These are phyloP conservation scores for Cotesia typhae DNA, from an alignment of 1,140 invertebrate species.

Conservation along the genomic window DNA sequence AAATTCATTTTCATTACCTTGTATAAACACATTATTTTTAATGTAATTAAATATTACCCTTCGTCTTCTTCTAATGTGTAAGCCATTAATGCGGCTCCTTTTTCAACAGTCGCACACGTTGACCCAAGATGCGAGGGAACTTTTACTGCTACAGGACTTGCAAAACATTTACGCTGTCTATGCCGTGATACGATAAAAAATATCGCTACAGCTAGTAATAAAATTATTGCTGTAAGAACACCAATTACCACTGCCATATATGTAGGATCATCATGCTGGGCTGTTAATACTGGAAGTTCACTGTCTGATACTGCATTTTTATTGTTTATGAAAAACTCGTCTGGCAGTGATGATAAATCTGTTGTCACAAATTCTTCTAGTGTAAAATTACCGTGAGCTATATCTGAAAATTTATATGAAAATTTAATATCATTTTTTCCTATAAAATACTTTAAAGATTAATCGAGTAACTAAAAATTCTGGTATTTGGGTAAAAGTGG, in stretches of 20 bases:
- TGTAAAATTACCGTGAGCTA: slow-evolving; percentile 79
- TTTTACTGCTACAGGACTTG: slow-evolving; percentile 76
- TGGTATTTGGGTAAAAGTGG: too few species aligned
- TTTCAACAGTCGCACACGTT: slow-evolving; percentile 66
- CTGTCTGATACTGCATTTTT: slow-evolving; percentile 66
- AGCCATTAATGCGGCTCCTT: slow-evolving; percentile 63
- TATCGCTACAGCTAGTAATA: slow-evolving; percentile 77
- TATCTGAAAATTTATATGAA: slow-evolving; percentile 61
- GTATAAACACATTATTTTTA: neutral
- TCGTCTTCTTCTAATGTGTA: slow-evolving; percentile 64
- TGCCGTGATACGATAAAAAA: slow-evolving; percentile 81
- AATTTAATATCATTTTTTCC: too few species aligned
- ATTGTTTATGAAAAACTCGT: slow-evolving; percentile 65
- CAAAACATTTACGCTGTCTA: slow-evolving; percentile 80
- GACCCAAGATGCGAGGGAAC: slow-evolving; percentile 64
- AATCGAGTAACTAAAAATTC: too few species aligned
- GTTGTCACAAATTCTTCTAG: slow-evolving; percentile 66
- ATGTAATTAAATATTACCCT: slow-evolving; percentile 47
- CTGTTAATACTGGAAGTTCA: slow-evolving; percentile 71
- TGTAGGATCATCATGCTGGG: slow-evolving; percentile 76
- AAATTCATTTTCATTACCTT: slow-evolving; percentile 2
- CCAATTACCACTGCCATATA: slow-evolving; percentile 86
- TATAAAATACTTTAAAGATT: too few species aligned
- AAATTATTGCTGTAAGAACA: slow-evolving; percentile 79
- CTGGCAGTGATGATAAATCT: slow-evolving; percentile 59